Conservation (phyloP, 2,797 vertebrate species). For the Microctenopoma stevenorrisi region DNA sequence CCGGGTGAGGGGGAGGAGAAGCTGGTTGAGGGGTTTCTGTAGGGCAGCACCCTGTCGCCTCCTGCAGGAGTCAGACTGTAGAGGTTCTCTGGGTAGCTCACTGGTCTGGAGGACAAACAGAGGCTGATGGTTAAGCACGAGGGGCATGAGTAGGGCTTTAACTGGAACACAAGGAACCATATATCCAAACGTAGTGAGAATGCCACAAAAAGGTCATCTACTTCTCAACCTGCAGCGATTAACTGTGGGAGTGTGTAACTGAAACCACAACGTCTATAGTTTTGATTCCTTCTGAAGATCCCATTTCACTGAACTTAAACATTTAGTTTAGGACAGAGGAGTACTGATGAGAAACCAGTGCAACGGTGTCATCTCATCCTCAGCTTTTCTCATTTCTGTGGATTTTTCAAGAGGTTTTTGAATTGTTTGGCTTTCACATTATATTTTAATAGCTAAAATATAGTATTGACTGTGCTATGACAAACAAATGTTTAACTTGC, state of each 20-base stretch:
- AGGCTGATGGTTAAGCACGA: constrained; percentile 2
- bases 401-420: not conserved
- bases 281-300: too few species aligned
- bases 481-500: not conserved
- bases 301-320: not conserved
- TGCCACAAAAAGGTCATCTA: not conserved
- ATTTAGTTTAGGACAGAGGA: not conserved
- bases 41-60: constrained; percentile 85
- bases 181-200: constrained; percentile 4
- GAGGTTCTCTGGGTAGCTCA: constrained; percentile 94
- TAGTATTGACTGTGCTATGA: not conserved
- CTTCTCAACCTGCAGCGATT: not conserved
- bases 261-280: not conserved
- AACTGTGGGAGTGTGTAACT: constrained; percentile 1
- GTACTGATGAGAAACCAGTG: not conserved
- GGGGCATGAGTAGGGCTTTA: not conserved
- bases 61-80: constrained; percentile 85
- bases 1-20: constrained; percentile 87
- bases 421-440: not conserved
- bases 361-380: not conserved
- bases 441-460: too few species aligned
- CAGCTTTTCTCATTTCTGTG: not conserved
- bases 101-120: constrained; percentile 81
- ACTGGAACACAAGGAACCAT: constrained; percentile 5
- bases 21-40: constrained; percentile 92